Evolutionary conservation across 1,140 invertebrate genomes (phyloP).

Genomic region (Drosophila fuyamai): DNA sequence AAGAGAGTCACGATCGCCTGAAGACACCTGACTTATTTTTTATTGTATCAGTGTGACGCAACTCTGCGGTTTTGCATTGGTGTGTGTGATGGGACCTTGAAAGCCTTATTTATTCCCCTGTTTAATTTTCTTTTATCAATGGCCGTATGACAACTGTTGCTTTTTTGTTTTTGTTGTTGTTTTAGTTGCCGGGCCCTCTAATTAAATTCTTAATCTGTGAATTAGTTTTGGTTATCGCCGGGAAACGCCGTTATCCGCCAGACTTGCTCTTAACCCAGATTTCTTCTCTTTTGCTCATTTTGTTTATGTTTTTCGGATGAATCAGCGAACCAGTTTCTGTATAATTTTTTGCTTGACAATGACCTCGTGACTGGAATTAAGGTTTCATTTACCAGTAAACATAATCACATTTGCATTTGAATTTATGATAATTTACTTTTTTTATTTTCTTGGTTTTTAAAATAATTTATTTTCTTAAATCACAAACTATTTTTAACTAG

Average conservation of each 20-base stretch:
- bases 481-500: too few relatives aligned
- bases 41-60: constrained; percentile 54
- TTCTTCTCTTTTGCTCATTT: constrained; percentile 21
- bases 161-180: constrained; percentile 17
- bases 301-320: constrained; percentile 35
- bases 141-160: constrained; percentile 59
- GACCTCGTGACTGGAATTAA: constrained; percentile 34
- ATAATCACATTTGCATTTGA: neutral
- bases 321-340: constrained; percentile 28
- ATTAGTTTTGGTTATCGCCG: constrained; percentile 65
- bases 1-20: constrained; percentile 30
- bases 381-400: neutral
- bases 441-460: neutral
- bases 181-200: constrained; percentile 58
- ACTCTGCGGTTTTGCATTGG: constrained; percentile 18
- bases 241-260: constrained; percentile 32
- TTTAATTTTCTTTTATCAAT: constrained; percentile 63
- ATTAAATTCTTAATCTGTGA: constrained; percentile 70
- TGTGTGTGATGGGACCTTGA: constrained; percentile 60
- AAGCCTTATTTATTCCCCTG: constrained; percentile 31
- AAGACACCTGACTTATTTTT: constrained; percentile 68
- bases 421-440: neutral
- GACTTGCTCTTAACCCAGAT: constrained; percentile 18
- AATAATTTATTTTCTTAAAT: too few relatives aligned
- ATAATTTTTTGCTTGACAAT: constrained; percentile 36